phyloP scores from a whole-genome alignment of 2,797 vertebrate species.

The Poeciliopsis presidionis region DNA sequence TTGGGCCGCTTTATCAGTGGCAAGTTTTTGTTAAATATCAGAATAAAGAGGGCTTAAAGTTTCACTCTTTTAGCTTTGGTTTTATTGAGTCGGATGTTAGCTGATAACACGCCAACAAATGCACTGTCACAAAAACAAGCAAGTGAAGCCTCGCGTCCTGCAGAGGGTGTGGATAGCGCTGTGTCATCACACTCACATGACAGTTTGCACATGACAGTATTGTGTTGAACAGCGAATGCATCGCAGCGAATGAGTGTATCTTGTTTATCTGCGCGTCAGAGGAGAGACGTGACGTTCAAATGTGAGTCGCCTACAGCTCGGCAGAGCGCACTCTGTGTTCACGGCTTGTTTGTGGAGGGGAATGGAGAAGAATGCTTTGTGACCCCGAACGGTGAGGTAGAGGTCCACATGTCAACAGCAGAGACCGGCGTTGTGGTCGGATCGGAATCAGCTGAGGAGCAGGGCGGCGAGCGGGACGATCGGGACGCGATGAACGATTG shows the following conservation, averaged over 20 bases:
- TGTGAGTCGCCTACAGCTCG: constrained; percentile 54
- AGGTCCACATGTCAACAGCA: constrained; percentile 49
- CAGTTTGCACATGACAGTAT: constrained; percentile 23
- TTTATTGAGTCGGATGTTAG: constrained; percentile 4
- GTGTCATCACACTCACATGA: constrained; percentile 21
- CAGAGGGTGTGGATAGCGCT: constrained; percentile 22
- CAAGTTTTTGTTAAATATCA: neutral
- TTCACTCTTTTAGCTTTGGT: neutral
- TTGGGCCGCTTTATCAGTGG: neutral
- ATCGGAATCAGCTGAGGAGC: constrained; percentile 45
- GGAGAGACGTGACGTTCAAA: constrained; percentile 28
- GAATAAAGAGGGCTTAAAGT: neutral
- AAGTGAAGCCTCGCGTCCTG: constrained; percentile 18
- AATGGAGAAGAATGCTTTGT: constrained; percentile 31
- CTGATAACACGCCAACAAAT: neutral
- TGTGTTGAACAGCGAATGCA: constrained; percentile 22
- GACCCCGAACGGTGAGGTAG: constrained; percentile 52
- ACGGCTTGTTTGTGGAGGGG: constrained; percentile 28
- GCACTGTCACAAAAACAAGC: constrained; percentile 10
- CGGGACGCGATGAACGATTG: constrained; percentile 52
- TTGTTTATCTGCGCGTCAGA: constrained; percentile 17
- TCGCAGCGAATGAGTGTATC: constrained; percentile 13
- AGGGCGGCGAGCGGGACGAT: constrained; percentile 51
- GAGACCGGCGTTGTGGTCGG: constrained; percentile 41
- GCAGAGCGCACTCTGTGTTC: constrained; percentile 6